These are phyloP conservation scores for Nemotelus nigrinus DNA, from an alignment of 2,888 invertebrate genomes.

Conservation along the genomic window DNA sequence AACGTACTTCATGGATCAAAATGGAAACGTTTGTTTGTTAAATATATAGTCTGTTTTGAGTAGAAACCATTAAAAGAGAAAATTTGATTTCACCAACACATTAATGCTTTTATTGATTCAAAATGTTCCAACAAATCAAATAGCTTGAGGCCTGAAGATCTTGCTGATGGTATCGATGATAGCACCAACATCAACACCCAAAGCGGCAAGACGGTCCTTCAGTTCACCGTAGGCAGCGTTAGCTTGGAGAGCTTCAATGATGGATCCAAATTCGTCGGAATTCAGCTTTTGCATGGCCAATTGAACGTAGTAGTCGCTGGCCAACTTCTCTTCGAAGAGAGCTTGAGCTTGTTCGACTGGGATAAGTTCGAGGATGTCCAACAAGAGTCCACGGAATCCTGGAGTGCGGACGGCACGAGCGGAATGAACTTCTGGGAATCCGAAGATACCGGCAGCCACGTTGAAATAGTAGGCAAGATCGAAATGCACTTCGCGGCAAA, in stretches of 20 bases:
- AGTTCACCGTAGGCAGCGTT: slow-evolving; percentile 41
- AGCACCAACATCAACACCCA: slow-evolving; percentile 43
- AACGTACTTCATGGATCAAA: no score
- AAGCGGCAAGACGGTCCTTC: slow-evolving; percentile 28
- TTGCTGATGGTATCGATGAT: slow-evolving; percentile 43
- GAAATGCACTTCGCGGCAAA: slow-evolving; percentile 45
- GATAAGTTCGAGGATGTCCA: slow-evolving; percentile 42
- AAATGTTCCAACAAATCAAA: no score
- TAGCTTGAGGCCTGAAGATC: slow-evolving; percentile 34
- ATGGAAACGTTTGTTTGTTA: no score
- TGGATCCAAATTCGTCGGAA: slow-evolving; percentile 44
- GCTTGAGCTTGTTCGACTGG: slow-evolving; percentile 41
- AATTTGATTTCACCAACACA: no score
- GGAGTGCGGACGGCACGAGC: not conserved
- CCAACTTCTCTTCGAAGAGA: slow-evolving; percentile 40
- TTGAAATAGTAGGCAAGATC: slow-evolving; percentile 48
- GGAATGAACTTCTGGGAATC: slow-evolving; percentile 43
- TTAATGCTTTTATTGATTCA: no score
- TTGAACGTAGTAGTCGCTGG: slow-evolving; percentile 42
- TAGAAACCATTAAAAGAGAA: no score
- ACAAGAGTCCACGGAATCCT: slow-evolving; percentile 39
- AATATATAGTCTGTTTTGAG: no score
- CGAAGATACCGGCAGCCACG: slow-evolving; percentile 42
- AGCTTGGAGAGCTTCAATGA: slow-evolving; percentile 41
- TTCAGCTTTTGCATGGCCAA: slow-evolving; percentile 44